Base-by-base conservation (phyloP, 1,140 invertebrate species). In the Halictus rubicundus region DNA sequence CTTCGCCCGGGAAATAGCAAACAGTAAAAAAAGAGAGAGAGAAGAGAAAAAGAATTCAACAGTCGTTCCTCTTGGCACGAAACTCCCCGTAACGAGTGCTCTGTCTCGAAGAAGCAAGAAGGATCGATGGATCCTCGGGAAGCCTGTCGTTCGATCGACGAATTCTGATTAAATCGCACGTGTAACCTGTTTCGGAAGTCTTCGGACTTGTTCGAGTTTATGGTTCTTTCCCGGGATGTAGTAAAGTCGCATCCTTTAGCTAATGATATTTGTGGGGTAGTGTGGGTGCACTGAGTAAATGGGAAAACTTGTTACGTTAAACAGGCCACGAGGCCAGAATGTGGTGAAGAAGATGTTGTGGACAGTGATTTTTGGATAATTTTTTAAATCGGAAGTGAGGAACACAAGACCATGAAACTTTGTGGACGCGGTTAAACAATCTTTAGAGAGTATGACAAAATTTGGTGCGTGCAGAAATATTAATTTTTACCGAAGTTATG, bases 121-220 rank as follows among this genome's bases (percentile, higher is more conserved):
- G 57, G 70, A 57, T 49, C 64, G 54, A n/a, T 16, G 69, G 70
- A 84, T 84, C 81, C 68, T 66, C 37, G 42, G 10, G 12, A 42
- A 21, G 25, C 42, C 54, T 25, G 52, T n/a, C 68, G 37, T 12
- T 7, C 63, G 63, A 42, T 42, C 63, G 14, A 21, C 9, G 59
- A n/a, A 61, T 74, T 68, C 69, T 42, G 78, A 74, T 79, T 74
- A 79, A 61, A 59, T 74, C 65, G 76, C 39, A 57, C 57, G 64
- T 68, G 52, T 14, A 6, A 61, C 32, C 19, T 21, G 5, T 61
- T 21, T 7, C 19, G 25, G 21, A 32, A 25, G 8, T 64, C 9
- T 12, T 3, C 54, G 32, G 23, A 14, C 14, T 42, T 25, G 57
- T 19, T 60, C 57, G 37, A 2, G 0, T 21, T 21, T 3, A 14